Conservation (phyloP, 2,888 invertebrate genomes). For the Spodoptera picta region DNA sequence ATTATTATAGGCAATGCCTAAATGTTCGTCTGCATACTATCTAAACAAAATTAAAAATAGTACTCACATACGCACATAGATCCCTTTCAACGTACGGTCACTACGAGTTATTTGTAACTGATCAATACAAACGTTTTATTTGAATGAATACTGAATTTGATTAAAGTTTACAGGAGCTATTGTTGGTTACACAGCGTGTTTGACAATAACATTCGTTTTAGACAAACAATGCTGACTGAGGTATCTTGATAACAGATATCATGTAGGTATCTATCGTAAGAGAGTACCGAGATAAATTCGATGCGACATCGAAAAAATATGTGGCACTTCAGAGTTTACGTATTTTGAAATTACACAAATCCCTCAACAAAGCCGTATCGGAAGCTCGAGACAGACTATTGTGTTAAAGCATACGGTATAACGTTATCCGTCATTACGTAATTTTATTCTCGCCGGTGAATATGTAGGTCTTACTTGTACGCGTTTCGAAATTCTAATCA, state of each 20-base stretch:
- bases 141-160: constrained; percentile 14
- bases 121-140: constrained; percentile 30
- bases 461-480: constrained; percentile 72
- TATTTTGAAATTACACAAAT: constrained; percentile 24
- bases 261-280: constrained; percentile 36
- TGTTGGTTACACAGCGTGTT: constrained; percentile 33
- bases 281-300: constrained; percentile 54
- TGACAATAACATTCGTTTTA: constrained; percentile 40
- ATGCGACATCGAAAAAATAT: constrained; percentile 20
- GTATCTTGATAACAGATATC: constrained; percentile 59
- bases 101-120: constrained; percentile 25
- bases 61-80: constrained; percentile 44
- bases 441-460: constrained; percentile 67
- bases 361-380: constrained; percentile 22
- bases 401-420: constrained; percentile 50
- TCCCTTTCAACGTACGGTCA: constrained; percentile 35
- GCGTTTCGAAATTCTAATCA: constrained; percentile 73
- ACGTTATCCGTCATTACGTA: constrained; percentile 64
- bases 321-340: constrained; percentile 26
- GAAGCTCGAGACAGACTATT: constrained; percentile 42
- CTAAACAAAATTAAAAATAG: constrained; percentile 44
- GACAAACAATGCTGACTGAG: constrained; percentile 50
- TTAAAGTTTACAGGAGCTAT: constrained; percentile 28
- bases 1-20: too few relatives aligned
- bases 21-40: neutral